phyloP scores from a whole-genome alignment of 1,140 invertebrate genomes.

The Drosophila mauritiana region DNA sequence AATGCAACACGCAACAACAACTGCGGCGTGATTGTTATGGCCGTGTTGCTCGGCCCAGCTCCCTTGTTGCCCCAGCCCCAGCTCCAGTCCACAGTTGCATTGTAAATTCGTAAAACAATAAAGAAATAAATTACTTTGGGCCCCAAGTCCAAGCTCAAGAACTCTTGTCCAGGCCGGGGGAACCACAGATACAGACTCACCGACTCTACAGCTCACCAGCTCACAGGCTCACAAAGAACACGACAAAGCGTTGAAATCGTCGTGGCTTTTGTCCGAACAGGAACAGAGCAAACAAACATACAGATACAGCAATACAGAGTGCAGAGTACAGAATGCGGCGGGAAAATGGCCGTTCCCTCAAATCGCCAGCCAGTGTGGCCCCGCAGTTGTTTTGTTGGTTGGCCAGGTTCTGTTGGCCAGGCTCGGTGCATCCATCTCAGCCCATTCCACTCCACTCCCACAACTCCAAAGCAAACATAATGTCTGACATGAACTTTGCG shows the following conservation, averaged over 20 bases:
- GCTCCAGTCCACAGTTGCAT: slow-evolving; percentile 60
- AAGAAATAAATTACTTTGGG: slow-evolving; percentile 85
- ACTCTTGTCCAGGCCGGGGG: slow-evolving; percentile 55
- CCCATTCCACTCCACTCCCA: slow-evolving; percentile 42
- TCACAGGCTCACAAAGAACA: slow-evolving; percentile 62
- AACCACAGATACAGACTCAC: slow-evolving; percentile 16
- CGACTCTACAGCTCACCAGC: not conserved
- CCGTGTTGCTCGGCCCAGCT: slow-evolving; percentile 52
- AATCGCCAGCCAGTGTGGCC: slow-evolving; percentile 77
- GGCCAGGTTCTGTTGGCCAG: slow-evolving; percentile 14
- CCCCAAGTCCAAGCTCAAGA: slow-evolving; percentile 74
- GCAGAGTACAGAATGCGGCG: slow-evolving; percentile 11
- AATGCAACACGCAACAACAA: slow-evolving; percentile 81
- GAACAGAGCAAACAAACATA: slow-evolving; percentile 42
- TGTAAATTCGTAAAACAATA: slow-evolving; percentile 85
- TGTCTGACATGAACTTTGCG: slow-evolving; percentile 83
- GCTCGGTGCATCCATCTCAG: not conserved
- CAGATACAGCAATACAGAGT: slow-evolving; percentile 16
- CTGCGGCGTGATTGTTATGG: slow-evolving; percentile 81
- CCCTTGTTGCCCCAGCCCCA: slow-evolving; percentile 58
- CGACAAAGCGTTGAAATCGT: slow-evolving; percentile 84
- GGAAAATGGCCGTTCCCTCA: slow-evolving; percentile 71
- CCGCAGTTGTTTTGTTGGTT: slow-evolving; percentile 14
- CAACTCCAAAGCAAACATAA: slow-evolving; percentile 72
- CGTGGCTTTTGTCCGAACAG: slow-evolving; percentile 73